Percentiles rank a stretch among this genome's conserved stretches.
phyloP scores from a whole-genome alignment of 2,888 invertebrate species.

The Ormyrus pomaceus region DNA sequence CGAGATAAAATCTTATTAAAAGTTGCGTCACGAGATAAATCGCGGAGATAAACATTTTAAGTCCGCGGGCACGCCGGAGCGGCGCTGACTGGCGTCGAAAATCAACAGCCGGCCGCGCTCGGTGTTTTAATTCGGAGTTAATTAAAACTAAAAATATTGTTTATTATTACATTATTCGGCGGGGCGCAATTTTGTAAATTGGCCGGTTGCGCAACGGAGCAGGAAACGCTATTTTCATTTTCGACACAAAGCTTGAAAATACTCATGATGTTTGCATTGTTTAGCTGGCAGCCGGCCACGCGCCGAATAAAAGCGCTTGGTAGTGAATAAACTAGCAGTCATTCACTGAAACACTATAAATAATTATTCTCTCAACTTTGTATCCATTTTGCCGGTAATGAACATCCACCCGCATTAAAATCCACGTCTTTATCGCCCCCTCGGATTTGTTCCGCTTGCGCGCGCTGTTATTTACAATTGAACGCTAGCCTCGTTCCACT shows the following conservation, averaged over 20 bases:
- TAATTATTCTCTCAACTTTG: slow-evolving; percentile 27
- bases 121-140: too few relatives aligned
- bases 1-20: too few relatives aligned
- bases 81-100: too few relatives aligned
- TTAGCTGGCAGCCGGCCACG: slow-evolving; percentile 10
- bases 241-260: slow-evolving; percentile 9
- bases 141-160: too few relatives aligned
- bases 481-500: background rate
- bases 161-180: too few relatives aligned
- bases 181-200: too few relatives aligned
- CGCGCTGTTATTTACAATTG: background rate
- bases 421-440: background rate
- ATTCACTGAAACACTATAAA: background rate
- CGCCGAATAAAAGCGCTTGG: background rate
- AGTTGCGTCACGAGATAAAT: too few relatives aligned
- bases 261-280: slow-evolving; percentile 19
- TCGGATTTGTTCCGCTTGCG: background rate
- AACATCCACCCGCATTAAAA: slow-evolving; percentile 7
- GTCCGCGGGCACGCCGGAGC: background rate
- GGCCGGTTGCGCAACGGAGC: background rate
- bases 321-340: slow-evolving; percentile 1
- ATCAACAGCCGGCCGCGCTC: too few relatives aligned
- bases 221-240: slow-evolving; percentile 1
- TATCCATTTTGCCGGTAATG: background rate
- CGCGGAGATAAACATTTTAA: background rate